phyloP scores from a whole-genome alignment of 2,113 vertebrate species.

The Hyla sarda region DNA sequence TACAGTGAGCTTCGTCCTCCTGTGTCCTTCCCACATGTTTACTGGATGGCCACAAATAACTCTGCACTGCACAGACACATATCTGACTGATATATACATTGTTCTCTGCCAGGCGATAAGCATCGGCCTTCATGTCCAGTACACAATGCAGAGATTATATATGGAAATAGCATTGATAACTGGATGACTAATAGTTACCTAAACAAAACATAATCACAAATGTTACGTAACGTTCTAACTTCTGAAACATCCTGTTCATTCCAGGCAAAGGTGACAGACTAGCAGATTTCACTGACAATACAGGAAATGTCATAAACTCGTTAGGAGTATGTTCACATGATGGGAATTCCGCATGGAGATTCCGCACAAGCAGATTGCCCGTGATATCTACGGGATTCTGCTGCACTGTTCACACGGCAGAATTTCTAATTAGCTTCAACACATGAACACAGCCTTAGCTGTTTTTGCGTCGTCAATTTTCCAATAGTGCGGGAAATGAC shows the following conservation, averaged over 20 bases:
- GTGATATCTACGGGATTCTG: too few relatives aligned
- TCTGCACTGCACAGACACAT: not conserved
- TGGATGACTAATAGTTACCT: not conserved
- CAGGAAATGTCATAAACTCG: too few relatives aligned
- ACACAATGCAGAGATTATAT: not conserved
- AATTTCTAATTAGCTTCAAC: too few relatives aligned
- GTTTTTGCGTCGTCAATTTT: too few relatives aligned
- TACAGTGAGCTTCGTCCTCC: not conserved
- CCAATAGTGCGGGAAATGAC: too few relatives aligned
- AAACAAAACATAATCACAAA: not conserved
- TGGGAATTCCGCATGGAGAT: too few relatives aligned
- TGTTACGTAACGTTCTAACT: not conserved
- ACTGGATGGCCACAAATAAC: not conserved
- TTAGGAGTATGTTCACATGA: too few relatives aligned
- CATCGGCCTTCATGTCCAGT: not conserved
- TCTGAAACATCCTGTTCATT: not conserved
- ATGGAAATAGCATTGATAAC: not conserved
- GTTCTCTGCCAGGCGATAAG: not conserved
- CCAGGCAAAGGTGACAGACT: too few relatives aligned
- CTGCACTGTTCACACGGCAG: too few relatives aligned
- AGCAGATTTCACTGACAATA: too few relatives aligned
- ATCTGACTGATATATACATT: not conserved
- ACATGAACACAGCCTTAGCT: too few relatives aligned
- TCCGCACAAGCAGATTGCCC: too few relatives aligned
- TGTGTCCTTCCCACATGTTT: not conserved